Percentiles rank a stretch among this genome's conserved stretches.
Evolutionary conservation across 2,888 invertebrate genomes (phyloP).

Genomic region (Ecdyonurus torrentis): DNA sequence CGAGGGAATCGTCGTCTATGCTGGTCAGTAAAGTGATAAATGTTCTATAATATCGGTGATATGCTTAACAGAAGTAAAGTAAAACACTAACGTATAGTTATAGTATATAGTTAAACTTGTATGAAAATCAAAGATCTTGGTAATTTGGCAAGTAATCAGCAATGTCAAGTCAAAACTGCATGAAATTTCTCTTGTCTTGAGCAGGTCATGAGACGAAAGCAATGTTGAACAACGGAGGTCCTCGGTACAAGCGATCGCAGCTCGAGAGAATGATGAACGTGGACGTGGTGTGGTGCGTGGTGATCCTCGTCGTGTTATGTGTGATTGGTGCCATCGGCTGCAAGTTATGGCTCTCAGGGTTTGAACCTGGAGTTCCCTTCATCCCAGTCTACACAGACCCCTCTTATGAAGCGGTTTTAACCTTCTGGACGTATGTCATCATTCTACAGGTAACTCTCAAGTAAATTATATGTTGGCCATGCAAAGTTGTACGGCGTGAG

Average conservation of each 20-base stretch:
- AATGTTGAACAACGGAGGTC: slow-evolving; percentile 93
- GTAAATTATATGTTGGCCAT: too few species aligned
- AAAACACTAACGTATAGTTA: too few species aligned
- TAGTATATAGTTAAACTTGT: too few species aligned
- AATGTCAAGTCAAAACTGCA: too few species aligned
- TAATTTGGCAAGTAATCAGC: too few species aligned
- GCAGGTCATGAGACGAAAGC: slow-evolving; percentile 91
- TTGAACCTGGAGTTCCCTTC: slow-evolving; percentile 42
- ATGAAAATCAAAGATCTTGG: too few species aligned
- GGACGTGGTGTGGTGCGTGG: slow-evolving; percentile 92
- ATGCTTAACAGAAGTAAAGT: too few species aligned
- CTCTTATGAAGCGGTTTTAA: slow-evolving; percentile 59
- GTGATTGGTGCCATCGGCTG: slow-evolving; percentile 82
- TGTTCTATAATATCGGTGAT: too few species aligned
- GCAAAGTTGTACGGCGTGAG: not conserved
- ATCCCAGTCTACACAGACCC: slow-evolving; percentile 42
- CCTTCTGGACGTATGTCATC: slow-evolving; percentile 92
- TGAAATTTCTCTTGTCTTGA: slow-evolving; percentile 9
- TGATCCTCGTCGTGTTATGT: slow-evolving; percentile 76
- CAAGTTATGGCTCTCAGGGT: slow-evolving; percentile 63
- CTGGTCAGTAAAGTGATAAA: too few species aligned
- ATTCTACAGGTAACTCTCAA: slow-evolving; percentile 56
- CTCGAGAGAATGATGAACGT: slow-evolving; percentile 89
- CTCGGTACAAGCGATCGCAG: slow-evolving; percentile 80
- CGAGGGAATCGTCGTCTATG: slow-evolving; percentile 93